These are phyloP conservation scores for Rhinella marina DNA, from an alignment of 2,797 vertebrate species.

Conservation along the genomic window DNA sequence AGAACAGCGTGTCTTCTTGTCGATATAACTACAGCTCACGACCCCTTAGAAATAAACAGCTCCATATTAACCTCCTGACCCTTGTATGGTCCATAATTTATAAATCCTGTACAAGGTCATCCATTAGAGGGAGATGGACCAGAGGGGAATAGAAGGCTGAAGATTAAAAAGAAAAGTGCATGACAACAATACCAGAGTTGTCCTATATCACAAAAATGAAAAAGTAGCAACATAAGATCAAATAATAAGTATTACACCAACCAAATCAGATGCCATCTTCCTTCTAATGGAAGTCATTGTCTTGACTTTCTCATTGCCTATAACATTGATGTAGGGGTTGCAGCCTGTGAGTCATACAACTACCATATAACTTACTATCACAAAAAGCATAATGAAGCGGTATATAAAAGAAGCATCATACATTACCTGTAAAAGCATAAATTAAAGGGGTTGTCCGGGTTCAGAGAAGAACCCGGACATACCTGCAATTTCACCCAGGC, in stretches of 20 bases:
- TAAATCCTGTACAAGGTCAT: not conserved
- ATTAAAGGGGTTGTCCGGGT: too few species aligned
- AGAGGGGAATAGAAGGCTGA: slow-evolving; percentile 14
- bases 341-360: too few species aligned
- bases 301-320: too few species aligned
- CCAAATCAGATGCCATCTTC: not conserved
- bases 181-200: not conserved
- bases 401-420: too few species aligned
- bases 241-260: not conserved
- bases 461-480: too few species aligned
- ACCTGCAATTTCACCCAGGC: too few species aligned
- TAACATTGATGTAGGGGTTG: too few species aligned
- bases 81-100: not conserved
- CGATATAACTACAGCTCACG: slow-evolving; percentile 36
- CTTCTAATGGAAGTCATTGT: too few species aligned
- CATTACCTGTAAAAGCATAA: too few species aligned
- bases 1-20: slow-evolving; percentile 33
- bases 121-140: slow-evolving; percentile 1
- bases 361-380: too few species aligned
- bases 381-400: too few species aligned
- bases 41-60: slow-evolving; percentile 21
- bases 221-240: not conserved
- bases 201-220: not conserved
- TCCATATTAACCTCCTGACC: slow-evolving; percentile 47
- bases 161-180: slow-evolving; percentile 22